These are phyloP conservation scores for Myotis yumanensis DNA, from an alignment of 2,113 vertebrate species.

Conservation along the genomic window DNA sequence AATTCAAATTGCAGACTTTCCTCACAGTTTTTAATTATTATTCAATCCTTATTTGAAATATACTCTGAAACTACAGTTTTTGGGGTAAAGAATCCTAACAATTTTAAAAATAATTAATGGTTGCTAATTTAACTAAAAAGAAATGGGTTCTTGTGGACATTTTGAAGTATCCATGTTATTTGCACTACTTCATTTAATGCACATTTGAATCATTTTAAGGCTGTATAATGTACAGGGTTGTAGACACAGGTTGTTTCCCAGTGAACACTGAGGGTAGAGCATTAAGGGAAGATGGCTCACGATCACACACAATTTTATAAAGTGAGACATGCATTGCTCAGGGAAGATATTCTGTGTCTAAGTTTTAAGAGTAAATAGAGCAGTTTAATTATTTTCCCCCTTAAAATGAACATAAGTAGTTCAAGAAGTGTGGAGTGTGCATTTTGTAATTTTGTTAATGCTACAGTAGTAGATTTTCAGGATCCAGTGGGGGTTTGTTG, in stretches of 20 bases:
- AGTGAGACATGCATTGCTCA: neutral
- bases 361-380: neutral
- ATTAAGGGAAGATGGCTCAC: no score
- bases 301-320: neutral
- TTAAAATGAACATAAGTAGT: neutral
- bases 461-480: neutral
- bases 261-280: neutral
- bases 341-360: neutral
- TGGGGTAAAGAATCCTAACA: conserved; percentile 87
- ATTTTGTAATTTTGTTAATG: neutral
- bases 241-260: neutral
- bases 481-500: neutral
- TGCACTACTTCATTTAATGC: neutral
- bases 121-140: neutral
- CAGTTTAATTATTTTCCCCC: neutral
- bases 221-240: neutral
- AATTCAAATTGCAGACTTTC: conserved; percentile 57
- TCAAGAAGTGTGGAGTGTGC: neutral
- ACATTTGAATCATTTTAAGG: neutral
- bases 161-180: neutral
- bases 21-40: conserved; percentile 79
- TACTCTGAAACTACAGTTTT: conserved; percentile 87
- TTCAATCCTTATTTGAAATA: conserved; percentile 86
- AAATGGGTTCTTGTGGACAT: neutral
- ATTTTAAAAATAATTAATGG: conserved; percentile 86